These are phyloP conservation scores for Peromyscus attwateri DNA, from an alignment of 2,797 vertebrate genomes.

Conservation along the genomic window DNA sequence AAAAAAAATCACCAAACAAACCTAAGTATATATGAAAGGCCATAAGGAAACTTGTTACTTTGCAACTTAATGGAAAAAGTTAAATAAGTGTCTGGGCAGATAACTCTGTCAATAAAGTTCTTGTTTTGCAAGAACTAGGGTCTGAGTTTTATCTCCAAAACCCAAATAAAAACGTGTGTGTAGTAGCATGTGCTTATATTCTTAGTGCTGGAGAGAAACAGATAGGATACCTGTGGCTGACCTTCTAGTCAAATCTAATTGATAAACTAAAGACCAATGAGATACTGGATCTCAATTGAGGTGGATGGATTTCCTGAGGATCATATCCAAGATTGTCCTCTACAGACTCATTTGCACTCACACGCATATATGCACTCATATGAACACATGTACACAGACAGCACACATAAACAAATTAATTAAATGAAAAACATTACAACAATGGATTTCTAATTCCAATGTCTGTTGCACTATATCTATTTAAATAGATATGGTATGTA, in stretches of 20 bases:
- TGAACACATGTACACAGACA: neutral
- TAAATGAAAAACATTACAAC: neutral
- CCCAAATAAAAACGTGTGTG: neutral
- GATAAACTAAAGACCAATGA: neutral
- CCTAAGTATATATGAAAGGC: neutral
- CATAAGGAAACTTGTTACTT: neutral
- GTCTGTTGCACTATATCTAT: neutral
- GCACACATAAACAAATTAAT: neutral
- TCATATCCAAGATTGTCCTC: neutral
- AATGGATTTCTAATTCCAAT: constrained; percentile 12
- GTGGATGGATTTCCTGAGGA: neutral
- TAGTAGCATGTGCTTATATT: neutral
- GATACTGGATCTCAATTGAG: neutral
- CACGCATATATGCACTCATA: neutral
- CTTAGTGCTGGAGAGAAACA: neutral
- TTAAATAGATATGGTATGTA: neutral
- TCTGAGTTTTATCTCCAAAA: neutral
- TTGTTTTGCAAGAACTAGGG: neutral
- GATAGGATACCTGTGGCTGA: neutral
- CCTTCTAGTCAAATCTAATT: neutral
- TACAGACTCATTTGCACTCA: neutral
- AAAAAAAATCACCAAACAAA: neutral
- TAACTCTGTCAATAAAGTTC: neutral
- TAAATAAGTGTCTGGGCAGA: neutral
- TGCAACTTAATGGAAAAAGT: neutral